Percentiles rank a stretch among this genome's conserved stretches.
Evolutionary conservation across 1,140 invertebrate species (phyloP).

Genomic region (Mycetomoellerius zeteki): DNA sequence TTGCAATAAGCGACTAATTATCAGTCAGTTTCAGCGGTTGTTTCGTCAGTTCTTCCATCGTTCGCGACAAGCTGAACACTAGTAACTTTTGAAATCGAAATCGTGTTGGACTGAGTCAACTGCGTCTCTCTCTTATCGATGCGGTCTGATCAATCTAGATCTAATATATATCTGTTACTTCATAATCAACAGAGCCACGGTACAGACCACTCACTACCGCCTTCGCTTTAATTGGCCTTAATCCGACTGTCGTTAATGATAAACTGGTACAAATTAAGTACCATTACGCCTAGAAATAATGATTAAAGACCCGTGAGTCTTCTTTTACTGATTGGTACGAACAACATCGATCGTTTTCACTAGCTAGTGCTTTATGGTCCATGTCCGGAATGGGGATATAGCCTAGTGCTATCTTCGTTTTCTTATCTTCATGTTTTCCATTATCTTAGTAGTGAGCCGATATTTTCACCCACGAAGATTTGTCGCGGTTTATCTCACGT

Average conservation of each 20-base stretch:
- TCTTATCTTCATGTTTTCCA: slow-evolving; percentile 8
- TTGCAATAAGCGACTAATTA: slow-evolving; percentile 16
- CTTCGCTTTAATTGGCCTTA: slow-evolving; percentile 74
- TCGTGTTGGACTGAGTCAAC: neutral
- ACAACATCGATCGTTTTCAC: slow-evolving; percentile 32
- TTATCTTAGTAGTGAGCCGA: neutral
- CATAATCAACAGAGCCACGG: slow-evolving; percentile 57
- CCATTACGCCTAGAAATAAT: neutral
- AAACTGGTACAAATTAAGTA: slow-evolving; percentile 55
- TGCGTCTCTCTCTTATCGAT: slow-evolving; percentile 43
- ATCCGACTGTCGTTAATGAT: slow-evolving; percentile 78
- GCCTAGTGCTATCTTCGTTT: neutral
- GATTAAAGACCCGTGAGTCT: neutral
- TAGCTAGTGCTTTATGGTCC: neutral
- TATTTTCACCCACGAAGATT: neutral
- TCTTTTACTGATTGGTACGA: slow-evolving; percentile 12
- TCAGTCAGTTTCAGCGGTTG: neutral
- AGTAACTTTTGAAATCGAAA: neutral
- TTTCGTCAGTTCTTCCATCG: neutral
- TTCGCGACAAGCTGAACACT: neutral
- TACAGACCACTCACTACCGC: slow-evolving; percentile 32
- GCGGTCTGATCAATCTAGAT: slow-evolving; percentile 1
- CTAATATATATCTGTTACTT: slow-evolving; percentile 62
- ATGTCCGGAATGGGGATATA: neutral
- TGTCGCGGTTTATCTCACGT: slow-evolving; percentile 10